Conservation (phyloP, 2,113 vertebrate genomes). For the Corythaeola cristata region DNA sequence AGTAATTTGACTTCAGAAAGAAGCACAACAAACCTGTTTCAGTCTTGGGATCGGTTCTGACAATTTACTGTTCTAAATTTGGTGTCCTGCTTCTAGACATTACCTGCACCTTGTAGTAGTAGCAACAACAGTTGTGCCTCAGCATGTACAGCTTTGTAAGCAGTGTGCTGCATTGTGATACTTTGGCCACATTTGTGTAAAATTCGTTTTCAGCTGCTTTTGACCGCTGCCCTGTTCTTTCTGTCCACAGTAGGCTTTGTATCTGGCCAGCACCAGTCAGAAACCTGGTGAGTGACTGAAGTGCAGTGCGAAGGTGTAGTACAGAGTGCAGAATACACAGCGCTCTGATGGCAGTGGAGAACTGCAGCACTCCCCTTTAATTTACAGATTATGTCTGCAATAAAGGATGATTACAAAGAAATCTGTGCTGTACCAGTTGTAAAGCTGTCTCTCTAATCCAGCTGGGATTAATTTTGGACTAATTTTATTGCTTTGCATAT, state of each 20-base stretch:
- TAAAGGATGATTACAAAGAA: slow-evolving; percentile 2
- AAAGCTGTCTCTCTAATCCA: neutral
- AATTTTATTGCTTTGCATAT: slow-evolving; percentile 1
- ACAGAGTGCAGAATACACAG: neutral
- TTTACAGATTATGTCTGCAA: neutral
- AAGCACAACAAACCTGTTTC: neutral
- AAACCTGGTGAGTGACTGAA: neutral
- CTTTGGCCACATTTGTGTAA: neutral
- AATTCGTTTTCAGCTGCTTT: neutral
- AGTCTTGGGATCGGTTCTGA: neutral
- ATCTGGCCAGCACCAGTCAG: neutral
- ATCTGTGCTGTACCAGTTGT: neutral
- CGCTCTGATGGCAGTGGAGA: neutral
- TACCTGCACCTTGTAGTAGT: neutral
- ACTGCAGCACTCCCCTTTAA: neutral
- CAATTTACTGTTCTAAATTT: neutral
- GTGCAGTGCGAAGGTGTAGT: neutral
- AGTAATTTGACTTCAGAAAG: neutral
- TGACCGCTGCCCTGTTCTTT: neutral
- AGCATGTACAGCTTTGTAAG: neutral
- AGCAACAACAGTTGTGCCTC: neutral
- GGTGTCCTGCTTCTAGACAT: neutral
- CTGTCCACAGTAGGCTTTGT: neutral
- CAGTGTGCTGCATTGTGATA: neutral
- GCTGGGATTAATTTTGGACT: neutral